Percentiles rank a stretch among this genome's conserved stretches.
Conservation (phyloP, 2,797 vertebrate genomes). For the Forpus xanthops region DNA sequence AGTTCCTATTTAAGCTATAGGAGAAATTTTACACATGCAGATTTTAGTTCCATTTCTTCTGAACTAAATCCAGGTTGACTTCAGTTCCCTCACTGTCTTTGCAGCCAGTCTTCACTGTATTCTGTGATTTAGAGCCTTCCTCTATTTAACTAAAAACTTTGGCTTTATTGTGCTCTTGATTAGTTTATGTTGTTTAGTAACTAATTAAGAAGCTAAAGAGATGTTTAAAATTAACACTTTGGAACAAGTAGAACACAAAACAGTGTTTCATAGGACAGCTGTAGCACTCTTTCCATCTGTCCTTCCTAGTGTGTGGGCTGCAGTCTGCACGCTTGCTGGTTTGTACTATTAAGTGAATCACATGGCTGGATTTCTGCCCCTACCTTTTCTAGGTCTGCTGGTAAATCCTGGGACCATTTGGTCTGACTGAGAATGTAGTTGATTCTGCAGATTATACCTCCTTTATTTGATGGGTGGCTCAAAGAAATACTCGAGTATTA, state of each 20-base stretch:
- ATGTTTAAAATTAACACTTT: not conserved
- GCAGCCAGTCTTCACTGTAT: not conserved
- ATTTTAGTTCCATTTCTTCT: not conserved
- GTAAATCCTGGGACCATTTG: not conserved
- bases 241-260: not conserved
- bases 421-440: not conserved
- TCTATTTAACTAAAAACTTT: not conserved
- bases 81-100: not conserved
- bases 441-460: not conserved
- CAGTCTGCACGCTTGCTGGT: not conserved
- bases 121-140: not conserved
- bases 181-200: constrained; percentile 7
- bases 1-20: not conserved
- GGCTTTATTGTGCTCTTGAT: not conserved
- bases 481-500: not conserved
- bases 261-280: not conserved
- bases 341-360: not conserved
- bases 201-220: not conserved
- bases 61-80: not conserved
- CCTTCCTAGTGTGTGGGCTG: not conserved
- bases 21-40: not conserved
- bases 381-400: not conserved
- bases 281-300: not conserved
- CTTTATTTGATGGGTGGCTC: not conserved
- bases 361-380: not conserved